These are phyloP conservation scores for Thunnus albacares DNA, from an alignment of 2,797 vertebrate genomes.

Conservation along the genomic window DNA sequence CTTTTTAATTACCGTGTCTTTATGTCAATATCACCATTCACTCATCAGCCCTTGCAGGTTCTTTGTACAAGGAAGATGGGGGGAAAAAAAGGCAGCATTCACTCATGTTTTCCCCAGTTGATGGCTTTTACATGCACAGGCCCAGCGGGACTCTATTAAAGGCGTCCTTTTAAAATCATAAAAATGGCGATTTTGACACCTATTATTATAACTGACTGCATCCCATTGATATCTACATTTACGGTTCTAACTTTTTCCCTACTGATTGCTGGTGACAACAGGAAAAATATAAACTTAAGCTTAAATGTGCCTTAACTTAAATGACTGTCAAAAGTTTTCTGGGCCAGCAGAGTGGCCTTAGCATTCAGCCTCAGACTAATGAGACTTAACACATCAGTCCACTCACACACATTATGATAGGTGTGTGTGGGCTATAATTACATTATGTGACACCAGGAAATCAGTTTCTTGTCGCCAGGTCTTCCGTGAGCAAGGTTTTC, in stretches of 20 bases:
- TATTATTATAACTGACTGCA: conserved; percentile 22
- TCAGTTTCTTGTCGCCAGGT: conserved; percentile 73
- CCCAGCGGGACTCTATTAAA: conserved; percentile 27
- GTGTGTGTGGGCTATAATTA: conserved; percentile 71
- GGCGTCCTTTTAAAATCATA: conserved; percentile 25
- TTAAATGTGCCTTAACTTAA: conserved; percentile 32
- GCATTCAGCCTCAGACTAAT: conserved; percentile 48
- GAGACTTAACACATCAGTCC: conserved; percentile 56
- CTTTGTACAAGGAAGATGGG: conserved; percentile 7
- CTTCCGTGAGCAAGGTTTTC: conserved; percentile 67
- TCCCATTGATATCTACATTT: conserved; percentile 17
- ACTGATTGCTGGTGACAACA: background rate
- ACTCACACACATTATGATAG: conserved; percentile 50
- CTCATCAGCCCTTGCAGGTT: conserved; percentile 12
- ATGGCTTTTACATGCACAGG: conserved; percentile 14
- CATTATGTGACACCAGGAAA: conserved; percentile 74
- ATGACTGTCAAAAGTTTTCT: conserved; percentile 38
- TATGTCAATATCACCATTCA: conserved; percentile 28
- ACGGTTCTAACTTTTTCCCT: background rate
- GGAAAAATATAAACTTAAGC: conserved; percentile 15
- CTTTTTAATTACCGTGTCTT: conserved; percentile 54
- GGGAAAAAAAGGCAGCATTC: conserved; percentile 35
- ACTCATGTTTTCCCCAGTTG: background rate
- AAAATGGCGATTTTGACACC: conserved; percentile 23
- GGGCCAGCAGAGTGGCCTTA: conserved; percentile 21